These are phyloP conservation scores for Baronia brevicornis DNA, from an alignment of 2,888 invertebrate genomes.

Conservation along the genomic window DNA sequence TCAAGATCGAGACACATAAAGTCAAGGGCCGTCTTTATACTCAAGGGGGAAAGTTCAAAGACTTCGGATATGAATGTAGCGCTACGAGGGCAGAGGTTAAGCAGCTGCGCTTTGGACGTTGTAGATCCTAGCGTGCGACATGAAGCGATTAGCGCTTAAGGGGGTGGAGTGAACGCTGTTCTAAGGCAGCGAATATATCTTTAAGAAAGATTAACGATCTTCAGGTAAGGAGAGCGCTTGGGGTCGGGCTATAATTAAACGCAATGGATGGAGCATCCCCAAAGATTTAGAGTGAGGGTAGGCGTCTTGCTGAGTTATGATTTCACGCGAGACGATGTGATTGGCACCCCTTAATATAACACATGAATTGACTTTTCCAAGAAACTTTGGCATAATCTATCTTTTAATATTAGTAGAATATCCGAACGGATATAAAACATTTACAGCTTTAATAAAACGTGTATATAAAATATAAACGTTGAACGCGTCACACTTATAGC, in stretches of 20 bases:
- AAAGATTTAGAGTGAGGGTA: conserved; percentile 66
- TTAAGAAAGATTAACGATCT: conserved; percentile 75
- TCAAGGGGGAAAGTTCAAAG: conserved; percentile 60
- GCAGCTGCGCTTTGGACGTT: conserved; percentile 20
- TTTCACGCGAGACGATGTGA: conserved; percentile 63
- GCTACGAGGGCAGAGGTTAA: conserved; percentile 37
- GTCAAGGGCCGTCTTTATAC: conserved; percentile 43
- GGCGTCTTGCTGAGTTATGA: conserved; percentile 72
- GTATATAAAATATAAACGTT: too few species aligned
- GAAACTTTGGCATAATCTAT: conserved; percentile 11
- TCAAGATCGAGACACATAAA: conserved; percentile 53
- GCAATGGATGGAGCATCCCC: conserved; percentile 69
- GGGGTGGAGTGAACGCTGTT: conserved; percentile 45
- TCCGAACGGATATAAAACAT: too few species aligned
- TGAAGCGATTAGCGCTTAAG: conserved; percentile 60
- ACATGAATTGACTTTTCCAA: conserved; percentile 48
- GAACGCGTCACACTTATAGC: too few species aligned
- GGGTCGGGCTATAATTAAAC: conserved; percentile 72
- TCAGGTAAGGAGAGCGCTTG: conserved; percentile 61
- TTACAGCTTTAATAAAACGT: too few species aligned
- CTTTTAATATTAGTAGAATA: not conserved
- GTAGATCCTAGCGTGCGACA: conserved; percentile 39
- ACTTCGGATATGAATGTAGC: conserved; percentile 47
- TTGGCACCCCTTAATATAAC: conserved; percentile 64
- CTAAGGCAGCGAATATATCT: conserved; percentile 64